Evolutionary conservation across 1,140 invertebrate genomes (phyloP).

Genomic region (Scaptomyza graminum): DNA sequence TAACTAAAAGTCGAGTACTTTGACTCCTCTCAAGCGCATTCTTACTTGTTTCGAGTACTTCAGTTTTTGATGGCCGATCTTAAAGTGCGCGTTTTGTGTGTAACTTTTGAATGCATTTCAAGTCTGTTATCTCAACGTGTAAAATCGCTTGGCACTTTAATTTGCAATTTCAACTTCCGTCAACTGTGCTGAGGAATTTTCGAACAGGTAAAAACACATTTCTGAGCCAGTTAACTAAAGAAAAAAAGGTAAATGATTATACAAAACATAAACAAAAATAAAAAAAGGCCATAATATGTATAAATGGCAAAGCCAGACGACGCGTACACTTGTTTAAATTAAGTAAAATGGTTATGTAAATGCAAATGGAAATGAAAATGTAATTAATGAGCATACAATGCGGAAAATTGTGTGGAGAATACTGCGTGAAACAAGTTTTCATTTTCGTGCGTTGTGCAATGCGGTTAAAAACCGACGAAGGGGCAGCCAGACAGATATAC

Average conservation of each 20-base stretch:
- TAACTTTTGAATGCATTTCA: conserved; percentile 62
- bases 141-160: conserved; percentile 65
- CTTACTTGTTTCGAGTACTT: conserved; percentile 18
- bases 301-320: too few species aligned
- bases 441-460: conserved; percentile 43
- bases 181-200: conserved; percentile 67
- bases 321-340: conserved; percentile 7
- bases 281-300: conserved; percentile 21
- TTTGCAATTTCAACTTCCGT: conserved; percentile 81
- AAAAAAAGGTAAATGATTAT: conserved; percentile 14
- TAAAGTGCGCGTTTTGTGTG: conserved; percentile 37
- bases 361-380: conserved; percentile 71
- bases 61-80: conserved; percentile 48
- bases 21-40: not conserved
- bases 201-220: conserved; percentile 41
- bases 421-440: conserved; percentile 74
- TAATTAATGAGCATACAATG: conserved; percentile 81
- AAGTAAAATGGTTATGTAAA: conserved; percentile 75
- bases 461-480: conserved; percentile 22
- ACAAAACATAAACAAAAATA: not conserved
- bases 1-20: not conserved
- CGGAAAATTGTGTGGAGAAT: conserved; percentile 70
- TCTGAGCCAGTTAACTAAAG: conserved; percentile 54
- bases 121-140: conserved; percentile 41
- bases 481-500: not conserved